phyloP scores from a whole-genome alignment of 2,888 invertebrate species.

The Stenurella melanura region DNA sequence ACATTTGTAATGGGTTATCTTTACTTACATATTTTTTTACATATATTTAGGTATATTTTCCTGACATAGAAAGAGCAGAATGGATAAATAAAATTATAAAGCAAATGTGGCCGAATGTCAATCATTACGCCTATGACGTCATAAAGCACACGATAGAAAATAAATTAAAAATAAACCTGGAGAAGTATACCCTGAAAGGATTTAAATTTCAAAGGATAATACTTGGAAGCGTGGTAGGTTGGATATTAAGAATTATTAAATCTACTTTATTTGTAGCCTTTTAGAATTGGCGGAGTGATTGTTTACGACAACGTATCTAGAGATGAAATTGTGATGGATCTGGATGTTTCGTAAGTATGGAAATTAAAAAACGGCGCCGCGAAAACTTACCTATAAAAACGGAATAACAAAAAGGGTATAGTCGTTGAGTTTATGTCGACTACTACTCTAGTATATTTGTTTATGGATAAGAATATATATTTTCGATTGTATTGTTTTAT shows the following conservation, averaged over 20 bases:
- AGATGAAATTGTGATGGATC: conserved; percentile 96
- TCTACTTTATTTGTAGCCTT: conserved; percentile 80
- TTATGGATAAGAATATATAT: too few species aligned
- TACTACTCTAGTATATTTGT: too few species aligned
- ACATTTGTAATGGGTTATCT: too few species aligned
- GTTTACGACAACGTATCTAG: conserved; percentile 95
- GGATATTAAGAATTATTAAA: not conserved
- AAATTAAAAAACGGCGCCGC: not conserved
- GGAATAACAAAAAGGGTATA: conserved; percentile 2
- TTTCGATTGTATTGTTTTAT: too few species aligned
- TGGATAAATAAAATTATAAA: conserved; percentile 93
- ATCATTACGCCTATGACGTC: conserved; percentile 88
- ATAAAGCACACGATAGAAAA: conserved; percentile 91
- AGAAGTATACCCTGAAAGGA: conserved; percentile 90
- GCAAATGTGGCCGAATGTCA: conserved; percentile 97
- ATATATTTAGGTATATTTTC: conserved; percentile 85
- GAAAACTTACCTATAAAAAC: conserved; percentile 9
- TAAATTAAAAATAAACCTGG: conserved; percentile 84
- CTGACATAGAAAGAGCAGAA: conserved; percentile 95
- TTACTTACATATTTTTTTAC: too few species aligned
- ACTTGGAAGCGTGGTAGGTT: conserved; percentile 92
- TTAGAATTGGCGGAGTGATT: conserved; percentile 94
- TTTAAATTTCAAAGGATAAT: conserved; percentile 96
- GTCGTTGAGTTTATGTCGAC: too few species aligned
- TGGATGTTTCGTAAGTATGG: conserved; percentile 89